A percentile compares a stretch with the other conserved stretches of the same genome.
phyloP scores from a whole-genome alignment of 2,888 invertebrate species.

The Diplazon laetatorius region DNA sequence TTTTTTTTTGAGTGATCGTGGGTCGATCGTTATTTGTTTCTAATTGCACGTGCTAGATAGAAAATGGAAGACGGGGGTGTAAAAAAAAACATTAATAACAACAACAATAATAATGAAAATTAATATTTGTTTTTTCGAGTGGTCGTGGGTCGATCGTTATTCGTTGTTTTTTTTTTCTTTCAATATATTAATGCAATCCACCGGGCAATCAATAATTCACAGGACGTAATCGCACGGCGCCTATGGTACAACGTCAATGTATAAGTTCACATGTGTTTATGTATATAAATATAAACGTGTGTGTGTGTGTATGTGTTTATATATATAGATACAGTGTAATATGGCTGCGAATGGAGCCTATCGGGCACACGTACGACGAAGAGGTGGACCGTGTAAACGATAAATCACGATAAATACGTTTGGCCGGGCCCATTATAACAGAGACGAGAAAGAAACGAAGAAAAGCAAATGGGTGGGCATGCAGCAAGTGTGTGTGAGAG shows the following conservation, averaged over 20 bases:
- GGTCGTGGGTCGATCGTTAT: conserved; percentile 71
- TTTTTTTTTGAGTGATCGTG: conserved; percentile 52
- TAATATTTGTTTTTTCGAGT: conserved; percentile 43
- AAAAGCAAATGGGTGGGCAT: conserved; percentile 57
- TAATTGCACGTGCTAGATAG: background rate
- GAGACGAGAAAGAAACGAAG: conserved; percentile 62
- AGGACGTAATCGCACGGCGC: conserved; percentile 76
- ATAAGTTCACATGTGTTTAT: no score
- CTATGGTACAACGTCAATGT: conserved; percentile 19
- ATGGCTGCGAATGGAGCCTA: conserved; percentile 36
- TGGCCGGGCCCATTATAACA: conserved; percentile 78
- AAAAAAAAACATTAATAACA: conserved; percentile 32
- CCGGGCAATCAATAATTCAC: conserved; percentile 78
- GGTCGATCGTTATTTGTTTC: conserved; percentile 76
- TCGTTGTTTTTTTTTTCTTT: no score
- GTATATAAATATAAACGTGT: no score
- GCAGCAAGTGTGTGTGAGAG: conserved; percentile 32
- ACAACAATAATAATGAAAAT: conserved; percentile 47
- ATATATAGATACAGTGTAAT: conserved; percentile 38
- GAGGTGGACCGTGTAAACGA: conserved; percentile 79
- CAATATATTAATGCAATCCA: conserved; percentile 77
- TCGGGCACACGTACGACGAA: conserved; percentile 57
- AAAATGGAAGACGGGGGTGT: background rate
- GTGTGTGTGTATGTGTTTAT: no score
- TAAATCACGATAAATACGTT: conserved; percentile 81